These are phyloP conservation scores for Patagioenas fasciata DNA, from an alignment of 2,113 vertebrate species.

Conservation along the genomic window DNA sequence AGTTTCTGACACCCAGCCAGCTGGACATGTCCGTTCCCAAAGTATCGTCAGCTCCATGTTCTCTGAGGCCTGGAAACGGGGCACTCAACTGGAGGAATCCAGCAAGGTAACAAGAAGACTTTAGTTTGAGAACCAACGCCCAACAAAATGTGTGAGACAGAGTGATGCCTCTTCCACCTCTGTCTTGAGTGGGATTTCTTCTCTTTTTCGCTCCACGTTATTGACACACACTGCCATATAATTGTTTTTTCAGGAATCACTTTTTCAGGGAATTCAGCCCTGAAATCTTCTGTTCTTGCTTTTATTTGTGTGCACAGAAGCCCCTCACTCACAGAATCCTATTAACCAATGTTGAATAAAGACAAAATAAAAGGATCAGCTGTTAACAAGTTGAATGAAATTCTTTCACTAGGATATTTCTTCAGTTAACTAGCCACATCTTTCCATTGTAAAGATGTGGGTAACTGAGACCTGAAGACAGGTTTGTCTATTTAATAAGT, in stretches of 20 bases:
- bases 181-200: conserved; percentile 13
- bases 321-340: not conserved
- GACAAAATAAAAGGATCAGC: conserved; percentile 40
- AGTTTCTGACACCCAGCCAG: conserved; percentile 89
- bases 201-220: not conserved
- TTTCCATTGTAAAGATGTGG: conserved; percentile 14
- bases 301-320: conserved; percentile 4
- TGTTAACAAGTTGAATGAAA: conserved; percentile 50
- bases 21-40: conserved; percentile 90
- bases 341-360: conserved; percentile 45
- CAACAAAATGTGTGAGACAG: not conserved
- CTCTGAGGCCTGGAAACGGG: conserved; percentile 97
- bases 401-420: conserved; percentile 9
- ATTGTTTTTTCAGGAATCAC: not conserved
- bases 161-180: not conserved
- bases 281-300: not conserved
- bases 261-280: not conserved
- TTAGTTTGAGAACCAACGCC: not conserved
- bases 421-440: not conserved
- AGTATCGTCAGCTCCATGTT: conserved; percentile 98
- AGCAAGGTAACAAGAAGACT: conserved; percentile 82
- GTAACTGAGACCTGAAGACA: not conserved
- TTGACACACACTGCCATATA: not conserved
- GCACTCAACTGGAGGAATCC: conserved; percentile 94
- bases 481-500: not conserved